Base-by-base conservation (phyloP, 1,140 invertebrate species). In the Pseudobourletiella spinata region DNA sequence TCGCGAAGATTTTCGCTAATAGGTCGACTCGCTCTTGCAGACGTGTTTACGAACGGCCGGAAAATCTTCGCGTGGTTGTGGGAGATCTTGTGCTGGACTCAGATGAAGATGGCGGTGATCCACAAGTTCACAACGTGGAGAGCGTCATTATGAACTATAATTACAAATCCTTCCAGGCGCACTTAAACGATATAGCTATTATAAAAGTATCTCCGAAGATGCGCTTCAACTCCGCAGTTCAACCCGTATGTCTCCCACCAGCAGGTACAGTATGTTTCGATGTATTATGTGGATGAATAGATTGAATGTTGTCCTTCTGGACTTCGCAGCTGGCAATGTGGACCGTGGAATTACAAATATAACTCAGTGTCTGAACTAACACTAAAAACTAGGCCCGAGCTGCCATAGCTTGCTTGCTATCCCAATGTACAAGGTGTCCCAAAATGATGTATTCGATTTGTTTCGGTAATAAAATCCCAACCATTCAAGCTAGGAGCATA, bases 121-220 rank as follows among this genome's bases (percentile, higher is more conserved):
- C 54, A 4, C 43, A 60, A 29, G 35, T 56, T 11, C 32, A 52
- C 16, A 42, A 52, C 14, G 55, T 68, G 24, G 63, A 65, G 11
- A 48, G 29, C 18, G 20, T 68, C 32, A 58, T 65, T n/a, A 28
- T 59, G 2, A 61, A 68, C 25, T 63, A 59, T 26, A 35, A 60
- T 29, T 68, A 68, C 63, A 68, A 68, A 39, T 29, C 60, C 4
- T 63, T 63, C 39, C 24, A 61, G 18, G 59, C 59, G 1, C 59
- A 68, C 32, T 29, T 62, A 14, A 68, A 68, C 59, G 67, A 68
- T 28, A 68, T 68, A 48, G 62, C 63, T 2, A 44, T 68, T 1
- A n/a, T 68, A 1, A 61, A 61, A 44, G 4, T 65, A 1, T 55
- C 56, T 6, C 43, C 25, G n/a, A 57, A 42, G 14, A 61, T 68